Percentiles rank a stretch among this genome's conserved stretches.
These are phyloP conservation scores for Mus caroli DNA, from an alignment of 2,797 vertebrate genomes.

Conservation along the genomic window DNA sequence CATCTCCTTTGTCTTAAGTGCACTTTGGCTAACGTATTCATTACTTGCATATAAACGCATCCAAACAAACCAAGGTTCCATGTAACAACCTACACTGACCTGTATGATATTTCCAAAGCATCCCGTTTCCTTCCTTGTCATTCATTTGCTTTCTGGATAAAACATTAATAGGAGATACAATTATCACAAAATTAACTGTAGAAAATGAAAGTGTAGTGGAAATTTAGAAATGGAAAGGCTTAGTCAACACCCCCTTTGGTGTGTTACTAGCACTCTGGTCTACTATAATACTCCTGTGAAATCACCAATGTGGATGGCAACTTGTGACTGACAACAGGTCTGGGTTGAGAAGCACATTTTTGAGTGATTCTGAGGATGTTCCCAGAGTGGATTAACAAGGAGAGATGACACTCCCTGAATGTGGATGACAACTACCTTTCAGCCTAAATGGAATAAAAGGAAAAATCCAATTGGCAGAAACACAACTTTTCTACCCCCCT, in stretches of 20 bases:
- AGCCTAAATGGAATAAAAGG: not conserved
- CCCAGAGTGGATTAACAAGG: not conserved
- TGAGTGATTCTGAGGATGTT: not conserved
- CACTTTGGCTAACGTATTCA: not conserved
- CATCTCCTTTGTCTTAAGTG: conserved; percentile 15
- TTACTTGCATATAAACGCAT: not conserved
- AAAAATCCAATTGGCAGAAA: not conserved
- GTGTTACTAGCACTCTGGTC: not conserved
- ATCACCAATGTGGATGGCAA: not conserved
- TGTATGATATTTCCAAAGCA: not conserved
- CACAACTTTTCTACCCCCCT: not conserved
- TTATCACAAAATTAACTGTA: not conserved
- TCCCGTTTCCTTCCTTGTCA: not conserved
- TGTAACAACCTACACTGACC: not conserved
- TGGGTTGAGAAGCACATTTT: not conserved
- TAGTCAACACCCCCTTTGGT: not conserved
- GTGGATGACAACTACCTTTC: not conserved
- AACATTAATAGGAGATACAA: not conserved
- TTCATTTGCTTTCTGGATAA: not conserved
- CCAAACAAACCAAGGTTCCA: not conserved
- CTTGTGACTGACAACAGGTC: not conserved
- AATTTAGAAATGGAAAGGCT: not conserved
- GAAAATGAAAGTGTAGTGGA: conserved; percentile 1
- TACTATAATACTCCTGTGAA: not conserved
- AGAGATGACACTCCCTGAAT: no score